phyloP scores from a whole-genome alignment of 2,113 vertebrate species.

The Nesogale talazaci region DNA sequence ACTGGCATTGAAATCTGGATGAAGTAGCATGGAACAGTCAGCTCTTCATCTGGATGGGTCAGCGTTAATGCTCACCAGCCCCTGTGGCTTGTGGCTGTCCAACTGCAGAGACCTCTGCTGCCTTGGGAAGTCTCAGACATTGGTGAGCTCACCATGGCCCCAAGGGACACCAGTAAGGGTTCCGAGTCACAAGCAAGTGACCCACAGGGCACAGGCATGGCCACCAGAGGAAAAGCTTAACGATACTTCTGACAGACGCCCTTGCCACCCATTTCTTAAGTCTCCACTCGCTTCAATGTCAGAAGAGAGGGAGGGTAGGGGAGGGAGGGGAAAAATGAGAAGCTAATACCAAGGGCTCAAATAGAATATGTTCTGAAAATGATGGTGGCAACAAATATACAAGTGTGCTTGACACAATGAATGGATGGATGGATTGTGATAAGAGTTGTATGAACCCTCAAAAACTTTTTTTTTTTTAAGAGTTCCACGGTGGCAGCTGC shows the following conservation, averaged over 20 bases:
- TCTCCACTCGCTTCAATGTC: background rate
- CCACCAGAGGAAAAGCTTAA: too few species aligned
- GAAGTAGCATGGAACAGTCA: slow-evolving; percentile 1
- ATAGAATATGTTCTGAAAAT: too few species aligned
- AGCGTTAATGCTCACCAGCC: background rate
- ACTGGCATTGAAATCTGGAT: background rate
- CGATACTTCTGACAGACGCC: background rate
- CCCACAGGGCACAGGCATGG: too few species aligned
- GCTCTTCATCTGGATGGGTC: background rate
- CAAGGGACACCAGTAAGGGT: background rate
- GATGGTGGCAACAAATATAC: too few species aligned
- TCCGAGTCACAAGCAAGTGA: background rate
- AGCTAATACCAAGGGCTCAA: too few species aligned
- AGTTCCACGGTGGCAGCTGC: background rate
- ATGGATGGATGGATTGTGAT: too few species aligned
- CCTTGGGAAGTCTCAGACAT: background rate
- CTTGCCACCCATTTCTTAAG: slow-evolving; percentile 41
- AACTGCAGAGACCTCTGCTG: background rate
- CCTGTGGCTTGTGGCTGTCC: background rate
- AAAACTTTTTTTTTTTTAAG: too few species aligned
- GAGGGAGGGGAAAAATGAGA: too few species aligned
- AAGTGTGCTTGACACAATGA: too few species aligned
- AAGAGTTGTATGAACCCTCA: too few species aligned
- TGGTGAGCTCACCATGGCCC: background rate
- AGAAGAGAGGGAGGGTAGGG: too few species aligned